Percentiles rank a stretch among this genome's conserved stretches.
phyloP scores from a whole-genome alignment of 2,888 invertebrate genomes.

The Palloptera scutellata region DNA sequence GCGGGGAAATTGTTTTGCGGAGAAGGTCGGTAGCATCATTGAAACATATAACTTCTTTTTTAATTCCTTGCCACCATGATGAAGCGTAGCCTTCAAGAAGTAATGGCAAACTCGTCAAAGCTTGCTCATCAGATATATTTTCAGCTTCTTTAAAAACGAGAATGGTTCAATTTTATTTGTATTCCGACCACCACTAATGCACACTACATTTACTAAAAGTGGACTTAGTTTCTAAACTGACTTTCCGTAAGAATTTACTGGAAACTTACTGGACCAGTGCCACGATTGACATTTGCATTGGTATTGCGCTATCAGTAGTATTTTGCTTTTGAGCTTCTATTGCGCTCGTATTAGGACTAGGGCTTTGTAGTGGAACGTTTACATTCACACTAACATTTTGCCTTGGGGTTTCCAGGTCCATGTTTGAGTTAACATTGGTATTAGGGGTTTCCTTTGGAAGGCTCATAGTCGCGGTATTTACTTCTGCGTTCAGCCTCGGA shows the following conservation, averaged over 20 bases:
- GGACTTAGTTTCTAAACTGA: slow-evolving; percentile 1
- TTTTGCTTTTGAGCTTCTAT: too few species aligned
- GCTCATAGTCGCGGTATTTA: too few species aligned
- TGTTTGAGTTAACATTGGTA: too few species aligned
- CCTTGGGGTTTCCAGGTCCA: too few species aligned
- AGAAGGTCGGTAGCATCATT: slow-evolving; percentile 21
- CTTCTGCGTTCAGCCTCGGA: too few species aligned
- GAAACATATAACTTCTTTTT: slow-evolving; percentile 20
- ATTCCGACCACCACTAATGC: background rate
- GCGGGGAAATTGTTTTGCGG: background rate
- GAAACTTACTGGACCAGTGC: background rate
- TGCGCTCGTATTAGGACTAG: too few species aligned
- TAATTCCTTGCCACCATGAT: slow-evolving; percentile 32
- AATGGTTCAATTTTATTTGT: slow-evolving; percentile 2
- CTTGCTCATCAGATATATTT: slow-evolving; percentile 34
- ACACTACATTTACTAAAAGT: slow-evolving; percentile 11
- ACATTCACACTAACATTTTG: too few species aligned
- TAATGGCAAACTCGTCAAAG: slow-evolving; percentile 24
- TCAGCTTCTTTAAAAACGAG: slow-evolving; percentile 24
- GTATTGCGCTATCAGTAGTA: too few species aligned
- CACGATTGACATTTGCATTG: too few species aligned
- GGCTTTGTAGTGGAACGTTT: too few species aligned
- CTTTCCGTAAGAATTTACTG: slow-evolving; percentile 1
- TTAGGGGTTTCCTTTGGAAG: too few species aligned
- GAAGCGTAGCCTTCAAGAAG: slow-evolving; percentile 32